phyloP scores from a whole-genome alignment of 2,888 invertebrate species.

The Drosophila monieri region DNA sequence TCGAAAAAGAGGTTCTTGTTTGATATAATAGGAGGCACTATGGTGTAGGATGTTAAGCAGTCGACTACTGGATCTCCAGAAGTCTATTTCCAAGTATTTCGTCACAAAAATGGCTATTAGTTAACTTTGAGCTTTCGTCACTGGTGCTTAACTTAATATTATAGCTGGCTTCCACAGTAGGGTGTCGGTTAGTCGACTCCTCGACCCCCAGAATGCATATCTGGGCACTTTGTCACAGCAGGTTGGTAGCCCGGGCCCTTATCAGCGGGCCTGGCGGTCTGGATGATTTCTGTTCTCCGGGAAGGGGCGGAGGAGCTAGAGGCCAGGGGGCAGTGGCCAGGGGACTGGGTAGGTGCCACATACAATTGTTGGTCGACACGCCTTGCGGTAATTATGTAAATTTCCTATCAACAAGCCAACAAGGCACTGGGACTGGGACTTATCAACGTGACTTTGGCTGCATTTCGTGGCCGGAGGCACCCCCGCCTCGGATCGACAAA shows the following conservation, averaged over 20 bases:
- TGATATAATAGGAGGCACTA: too few species aligned
- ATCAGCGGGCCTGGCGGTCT: slow-evolving; percentile 20
- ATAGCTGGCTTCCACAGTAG: too few species aligned
- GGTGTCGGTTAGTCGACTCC: not conserved
- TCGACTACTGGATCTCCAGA: too few species aligned
- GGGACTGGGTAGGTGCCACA: slow-evolving; percentile 29
- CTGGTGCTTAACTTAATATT: too few species aligned
- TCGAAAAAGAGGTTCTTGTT: too few species aligned
- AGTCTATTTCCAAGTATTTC: too few species aligned
- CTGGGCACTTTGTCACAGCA: slow-evolving; percentile 20
- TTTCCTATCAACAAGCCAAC: slow-evolving; percentile 61
- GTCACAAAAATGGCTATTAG: too few species aligned
- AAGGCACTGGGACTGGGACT: slow-evolving; percentile 19
- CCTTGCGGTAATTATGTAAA: slow-evolving; percentile 70
- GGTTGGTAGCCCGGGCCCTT: slow-evolving; percentile 23
- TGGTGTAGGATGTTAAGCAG: too few species aligned
- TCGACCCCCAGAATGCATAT: not conserved
- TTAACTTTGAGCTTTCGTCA: too few species aligned
- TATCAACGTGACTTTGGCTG: slow-evolving; percentile 56
- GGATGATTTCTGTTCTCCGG: slow-evolving; percentile 18
- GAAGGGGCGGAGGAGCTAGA: not conserved
- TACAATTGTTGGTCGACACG: slow-evolving; percentile 53
- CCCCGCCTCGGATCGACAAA: too few species aligned
- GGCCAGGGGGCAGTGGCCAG: not conserved
- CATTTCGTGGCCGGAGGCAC: slow-evolving; percentile 52